phyloP scores from a whole-genome alignment of 2,888 invertebrate genomes.

The Plebejus anna region DNA sequence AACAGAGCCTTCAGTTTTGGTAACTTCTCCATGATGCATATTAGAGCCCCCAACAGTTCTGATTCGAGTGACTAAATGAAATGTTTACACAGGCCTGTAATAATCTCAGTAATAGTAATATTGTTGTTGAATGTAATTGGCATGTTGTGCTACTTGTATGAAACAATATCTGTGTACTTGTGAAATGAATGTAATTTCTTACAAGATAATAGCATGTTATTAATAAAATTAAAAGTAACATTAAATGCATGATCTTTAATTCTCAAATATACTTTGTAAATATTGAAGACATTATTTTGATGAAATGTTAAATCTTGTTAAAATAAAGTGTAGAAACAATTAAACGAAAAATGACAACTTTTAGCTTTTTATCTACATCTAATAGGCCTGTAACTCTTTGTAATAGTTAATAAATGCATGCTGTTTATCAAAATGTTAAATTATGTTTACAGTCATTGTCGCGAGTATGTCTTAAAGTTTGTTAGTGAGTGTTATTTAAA shows the following conservation, averaged over 20 bases:
- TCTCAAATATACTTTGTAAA: too few species aligned
- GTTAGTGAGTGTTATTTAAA: constrained; percentile 1
- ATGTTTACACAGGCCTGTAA: not conserved
- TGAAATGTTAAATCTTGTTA: not conserved
- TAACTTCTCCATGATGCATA: constrained; percentile 61
- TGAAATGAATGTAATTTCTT: not conserved
- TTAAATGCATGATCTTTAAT: too few species aligned
- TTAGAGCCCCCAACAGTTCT: constrained; percentile 55
- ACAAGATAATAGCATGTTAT: not conserved
- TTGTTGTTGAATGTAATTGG: too few species aligned
- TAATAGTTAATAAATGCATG: not conserved
- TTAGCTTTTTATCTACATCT: not conserved
- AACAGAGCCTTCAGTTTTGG: constrained; percentile 59
- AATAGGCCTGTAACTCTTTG: not conserved
- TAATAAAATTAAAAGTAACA: not conserved
- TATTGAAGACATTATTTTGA: too few species aligned
- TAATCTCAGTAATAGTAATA: not conserved
- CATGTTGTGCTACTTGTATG: not conserved
- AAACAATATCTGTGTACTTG: not conserved
- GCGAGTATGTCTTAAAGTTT: not conserved
- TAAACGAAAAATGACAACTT: too few species aligned
- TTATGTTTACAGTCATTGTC: not conserved
- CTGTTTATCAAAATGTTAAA: not conserved
- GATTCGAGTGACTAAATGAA: constrained; percentile 59
- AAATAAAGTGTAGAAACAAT: not conserved